phyloP scores from a whole-genome alignment of 2,888 invertebrate species.

The Gryllus longicercus region DNA sequence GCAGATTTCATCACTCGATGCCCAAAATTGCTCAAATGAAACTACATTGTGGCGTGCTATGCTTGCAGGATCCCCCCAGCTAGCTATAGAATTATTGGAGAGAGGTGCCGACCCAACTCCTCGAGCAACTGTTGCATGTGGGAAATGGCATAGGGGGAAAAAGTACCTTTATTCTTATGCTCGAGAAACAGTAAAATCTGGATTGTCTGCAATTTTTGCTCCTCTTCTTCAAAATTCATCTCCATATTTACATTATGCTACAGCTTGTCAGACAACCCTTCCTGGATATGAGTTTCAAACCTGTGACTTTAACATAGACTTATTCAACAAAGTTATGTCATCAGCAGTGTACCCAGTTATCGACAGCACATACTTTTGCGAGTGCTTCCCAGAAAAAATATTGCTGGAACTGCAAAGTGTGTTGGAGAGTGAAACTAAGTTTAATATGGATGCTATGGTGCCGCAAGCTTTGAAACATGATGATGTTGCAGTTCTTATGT shows the following conservation, averaged over 20 bases:
- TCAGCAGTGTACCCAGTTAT: constrained; percentile 35
- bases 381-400: constrained; percentile 21
- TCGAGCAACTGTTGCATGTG: constrained; percentile 21
- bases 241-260: constrained; percentile 31
- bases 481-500: constrained; percentile 34
- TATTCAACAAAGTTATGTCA: constrained; percentile 35
- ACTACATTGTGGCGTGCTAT: constrained; percentile 36
- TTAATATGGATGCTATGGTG: constrained; percentile 6
- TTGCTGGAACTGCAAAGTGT: constrained; percentile 21
- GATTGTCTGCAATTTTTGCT: constrained; percentile 34
- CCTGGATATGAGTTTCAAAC: constrained; percentile 5
- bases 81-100: constrained; percentile 32
- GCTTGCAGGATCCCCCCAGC: constrained; percentile 34
- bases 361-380: constrained; percentile 26
- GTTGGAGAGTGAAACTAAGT: constrained; percentile 19
- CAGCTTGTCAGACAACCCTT: constrained; percentile 10
- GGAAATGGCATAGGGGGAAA: neutral
- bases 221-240: constrained; percentile 36
- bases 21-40: constrained; percentile 35
- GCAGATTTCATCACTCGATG: constrained; percentile 33
- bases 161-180: neutral
- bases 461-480: neutral
- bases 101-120: constrained; percentile 32
- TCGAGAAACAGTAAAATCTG: neutral
- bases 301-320: constrained; percentile 29